Evolutionary conservation across 1,140 invertebrate genomes (phyloP).

Genomic region (Tetragonula clypearis): DNA sequence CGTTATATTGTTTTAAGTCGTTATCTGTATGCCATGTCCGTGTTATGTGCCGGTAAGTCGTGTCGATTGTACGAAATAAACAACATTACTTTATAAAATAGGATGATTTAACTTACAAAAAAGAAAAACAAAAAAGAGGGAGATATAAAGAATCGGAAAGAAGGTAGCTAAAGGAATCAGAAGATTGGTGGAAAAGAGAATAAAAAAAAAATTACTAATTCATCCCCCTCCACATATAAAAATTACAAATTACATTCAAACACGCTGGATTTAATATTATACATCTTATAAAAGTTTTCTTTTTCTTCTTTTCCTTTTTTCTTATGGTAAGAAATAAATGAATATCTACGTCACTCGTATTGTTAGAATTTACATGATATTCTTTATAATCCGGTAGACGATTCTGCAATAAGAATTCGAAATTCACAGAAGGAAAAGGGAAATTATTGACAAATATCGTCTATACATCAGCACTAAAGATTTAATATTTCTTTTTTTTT

Average conservation of each 20-base stretch:
- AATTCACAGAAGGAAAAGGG: conserved; percentile 6
- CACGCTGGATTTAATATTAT: conserved; percentile 16
- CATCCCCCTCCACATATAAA: conserved; percentile 46
- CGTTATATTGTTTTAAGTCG: conserved; percentile 74
- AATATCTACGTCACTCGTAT: conserved; percentile 32
- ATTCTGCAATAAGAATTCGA: neutral
- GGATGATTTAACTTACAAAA: conserved; percentile 42
- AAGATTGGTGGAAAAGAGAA: conserved; percentile 39
- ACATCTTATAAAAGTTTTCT: conserved; percentile 41
- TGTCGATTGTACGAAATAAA: conserved; percentile 32
- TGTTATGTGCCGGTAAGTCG: conserved; percentile 52
- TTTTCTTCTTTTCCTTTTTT: neutral
- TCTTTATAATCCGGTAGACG: neutral
- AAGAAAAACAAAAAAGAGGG: neutral
- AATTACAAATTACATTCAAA: conserved; percentile 46
- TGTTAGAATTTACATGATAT: conserved; percentile 28
- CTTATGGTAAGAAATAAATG: conserved; percentile 14
- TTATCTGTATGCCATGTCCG: conserved; percentile 80
- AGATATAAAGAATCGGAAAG: neutral
- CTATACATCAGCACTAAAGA: conserved; percentile 3
- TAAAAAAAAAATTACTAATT: conserved; percentile 24
- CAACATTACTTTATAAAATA: conserved; percentile 40
- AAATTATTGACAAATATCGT: conserved; percentile 26
- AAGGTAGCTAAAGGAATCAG: neutral
- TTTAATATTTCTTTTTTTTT: neutral